Conservation (phyloP, 2,113 vertebrate genomes). For the Gila orcuttii region DNA sequence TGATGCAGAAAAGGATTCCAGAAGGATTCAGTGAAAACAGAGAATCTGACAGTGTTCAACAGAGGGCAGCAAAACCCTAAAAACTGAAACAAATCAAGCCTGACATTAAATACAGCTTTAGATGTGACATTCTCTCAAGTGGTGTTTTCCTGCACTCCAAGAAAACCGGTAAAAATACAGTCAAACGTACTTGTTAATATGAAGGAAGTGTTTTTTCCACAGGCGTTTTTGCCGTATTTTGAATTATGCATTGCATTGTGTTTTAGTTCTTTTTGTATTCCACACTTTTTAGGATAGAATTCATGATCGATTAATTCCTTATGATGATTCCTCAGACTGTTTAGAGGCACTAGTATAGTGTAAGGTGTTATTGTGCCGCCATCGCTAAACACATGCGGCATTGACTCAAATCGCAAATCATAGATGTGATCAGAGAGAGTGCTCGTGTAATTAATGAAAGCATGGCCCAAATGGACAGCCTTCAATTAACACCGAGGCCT, state of each 20-base stretch:
- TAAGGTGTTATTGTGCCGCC: neutral
- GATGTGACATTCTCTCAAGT: neutral
- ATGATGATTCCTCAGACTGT: too few relatives aligned
- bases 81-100: neutral
- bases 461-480: slow-evolving; percentile 26
- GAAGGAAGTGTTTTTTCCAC: neutral
- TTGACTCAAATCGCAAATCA: too few relatives aligned
- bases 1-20: neutral
- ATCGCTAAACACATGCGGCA: slow-evolving; percentile 28
- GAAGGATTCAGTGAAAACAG: neutral
- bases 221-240: neutral
- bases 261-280: neutral
- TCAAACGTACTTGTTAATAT: neutral
- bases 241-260: neutral
- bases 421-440: slow-evolving; percentile 13
- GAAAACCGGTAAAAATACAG: too few relatives aligned
- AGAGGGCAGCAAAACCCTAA: slow-evolving; percentile 44
- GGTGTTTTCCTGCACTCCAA: neutral
- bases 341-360: neutral
- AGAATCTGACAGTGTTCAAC: neutral
- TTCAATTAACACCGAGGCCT: slow-evolving; percentile 49
- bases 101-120: neutral
- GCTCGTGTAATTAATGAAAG: slow-evolving; percentile 35
- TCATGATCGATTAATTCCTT: neutral
- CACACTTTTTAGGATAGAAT: neutral